Base-by-base conservation (phyloP, 2,888 invertebrate genomes). In the Drosophila melanosoma region DNA sequence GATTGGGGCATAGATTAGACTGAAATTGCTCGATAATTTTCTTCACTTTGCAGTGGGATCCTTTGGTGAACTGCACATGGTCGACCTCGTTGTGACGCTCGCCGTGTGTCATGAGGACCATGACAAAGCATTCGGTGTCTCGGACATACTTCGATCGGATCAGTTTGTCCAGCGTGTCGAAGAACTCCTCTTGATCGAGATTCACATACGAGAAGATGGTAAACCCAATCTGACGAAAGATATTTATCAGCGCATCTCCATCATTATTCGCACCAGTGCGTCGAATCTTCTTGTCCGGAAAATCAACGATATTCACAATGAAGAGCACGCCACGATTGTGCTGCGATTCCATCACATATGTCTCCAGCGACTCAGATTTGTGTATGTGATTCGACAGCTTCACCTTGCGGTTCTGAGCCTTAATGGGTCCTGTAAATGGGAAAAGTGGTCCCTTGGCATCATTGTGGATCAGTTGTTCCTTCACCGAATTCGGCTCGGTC, bases 21-120 rank as follows among this genome's bases (percentile, higher is more conserved):
- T 94, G 94, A 92, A 96, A 96, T 82, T 94, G 93, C 40, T 94
- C 93, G 36, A 96, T 92, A 81, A 96, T 94, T 54, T 94, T 93
- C 26, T 94, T 93, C 36, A 94, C 94, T 69, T 94, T 91, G 61
- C 95, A 90, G 26, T 93, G 89, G 8, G 93, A 82, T 33, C 95
- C 94, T 92, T 96, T 95, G 68, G 91, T 91, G 82, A 95, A 95
- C 84, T 94, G 93, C 76, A 96, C 94, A 88, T 94, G 94, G 90
- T 95, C 95, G 61, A 93, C 93, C 64, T 92, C 91, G 8, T 93
- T 92, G 4, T 29, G 29, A 59, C 93, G 93, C 85, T 94, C 94
- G 0, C 96, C 96, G 91, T 96, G 96, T 65, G 96, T 95, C 93
- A 96, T 95, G 64, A 96, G 94, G 79, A 95, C 94, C 76, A 96